Conservation (phyloP, 2,888 invertebrate species). For the Himalopsyche kuldschensis region DNA sequence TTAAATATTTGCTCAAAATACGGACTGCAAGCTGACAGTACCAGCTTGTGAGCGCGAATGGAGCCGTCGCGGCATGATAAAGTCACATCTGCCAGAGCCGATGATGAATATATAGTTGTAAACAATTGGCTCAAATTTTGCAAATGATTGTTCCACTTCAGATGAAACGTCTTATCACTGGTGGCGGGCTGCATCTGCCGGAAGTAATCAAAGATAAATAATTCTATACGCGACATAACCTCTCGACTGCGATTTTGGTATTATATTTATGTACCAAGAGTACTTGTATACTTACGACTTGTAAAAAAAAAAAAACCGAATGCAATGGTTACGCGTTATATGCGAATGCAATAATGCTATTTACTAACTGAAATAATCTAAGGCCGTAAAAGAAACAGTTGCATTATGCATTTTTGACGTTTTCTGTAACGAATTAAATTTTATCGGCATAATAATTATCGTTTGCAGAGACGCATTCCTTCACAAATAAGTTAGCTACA, state of each 20-base stretch:
- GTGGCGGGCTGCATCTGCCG: slow-evolving; percentile 62
- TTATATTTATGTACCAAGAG: not conserved
- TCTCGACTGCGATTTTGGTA: not conserved
- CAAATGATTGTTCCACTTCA: slow-evolving; percentile 74
- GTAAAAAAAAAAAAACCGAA: not conserved
- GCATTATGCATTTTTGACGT: not conserved
- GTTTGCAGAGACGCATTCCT: slow-evolving; percentile 60
- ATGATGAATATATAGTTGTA: slow-evolving; percentile 69
- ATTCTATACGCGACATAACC: slow-evolving; percentile 11
- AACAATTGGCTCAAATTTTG: slow-evolving; percentile 71
- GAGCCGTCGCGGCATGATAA: slow-evolving; percentile 72
- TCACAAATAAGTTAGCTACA: slow-evolving; percentile 52
- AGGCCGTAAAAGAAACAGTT: not conserved
- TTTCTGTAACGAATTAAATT: not conserved
- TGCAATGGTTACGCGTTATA: not conserved
- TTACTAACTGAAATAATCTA: not conserved
- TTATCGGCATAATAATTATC: not conserved
- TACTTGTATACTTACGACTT: not conserved
- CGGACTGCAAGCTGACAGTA: slow-evolving; percentile 74
- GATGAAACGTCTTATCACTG: slow-evolving; percentile 68
- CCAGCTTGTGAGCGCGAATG: slow-evolving; percentile 70
- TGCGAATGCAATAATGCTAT: not conserved
- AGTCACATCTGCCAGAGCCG: slow-evolving; percentile 70
- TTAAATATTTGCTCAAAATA: slow-evolving; percentile 76
- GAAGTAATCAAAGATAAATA: not conserved